Conservation (phyloP, 2,113 vertebrate genomes). For the Catagonus wagneri region DNA sequence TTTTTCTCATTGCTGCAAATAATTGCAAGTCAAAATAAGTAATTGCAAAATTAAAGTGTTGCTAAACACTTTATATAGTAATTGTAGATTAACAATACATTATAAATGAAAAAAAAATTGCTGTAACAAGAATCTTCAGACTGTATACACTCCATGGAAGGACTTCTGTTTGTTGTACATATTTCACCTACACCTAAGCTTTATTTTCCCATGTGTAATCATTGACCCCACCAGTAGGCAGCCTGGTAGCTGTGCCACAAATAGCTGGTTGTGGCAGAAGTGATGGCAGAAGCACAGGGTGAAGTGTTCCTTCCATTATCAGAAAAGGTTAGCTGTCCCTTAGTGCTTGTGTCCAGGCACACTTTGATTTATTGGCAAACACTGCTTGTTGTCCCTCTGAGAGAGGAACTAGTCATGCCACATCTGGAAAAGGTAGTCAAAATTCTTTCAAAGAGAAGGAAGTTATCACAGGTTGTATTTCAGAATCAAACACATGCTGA, state of each 20-base stretch:
- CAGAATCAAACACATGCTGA: neutral
- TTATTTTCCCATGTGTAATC: neutral
- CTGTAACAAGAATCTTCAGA: neutral
- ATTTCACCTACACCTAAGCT: neutral
- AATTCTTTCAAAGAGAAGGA: neutral
- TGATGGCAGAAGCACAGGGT: fast-evolving
- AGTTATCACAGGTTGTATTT: neutral
- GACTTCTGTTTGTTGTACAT: neutral
- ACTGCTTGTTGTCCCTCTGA: neutral
- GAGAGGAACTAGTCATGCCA: neutral
- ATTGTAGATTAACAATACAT: neutral
- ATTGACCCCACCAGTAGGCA: neutral
- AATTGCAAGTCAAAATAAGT: neutral
- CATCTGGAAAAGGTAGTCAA: neutral
- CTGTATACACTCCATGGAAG: neutral
- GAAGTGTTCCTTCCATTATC: neutral
- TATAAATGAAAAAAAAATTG: neutral
- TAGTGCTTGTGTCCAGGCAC: neutral
- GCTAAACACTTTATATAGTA: neutral
- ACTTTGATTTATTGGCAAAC: neutral
- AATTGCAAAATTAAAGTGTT: neutral
- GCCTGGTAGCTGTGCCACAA: neutral
- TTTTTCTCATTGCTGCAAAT: neutral
- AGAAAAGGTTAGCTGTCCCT: neutral
- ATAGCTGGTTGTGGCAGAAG: neutral